Percentiles rank a stretch among this genome's conserved stretches.
Conservation (phyloP, 53 echinoderm and acorn worm genomes). For the Paelopatides confundens region DNA sequence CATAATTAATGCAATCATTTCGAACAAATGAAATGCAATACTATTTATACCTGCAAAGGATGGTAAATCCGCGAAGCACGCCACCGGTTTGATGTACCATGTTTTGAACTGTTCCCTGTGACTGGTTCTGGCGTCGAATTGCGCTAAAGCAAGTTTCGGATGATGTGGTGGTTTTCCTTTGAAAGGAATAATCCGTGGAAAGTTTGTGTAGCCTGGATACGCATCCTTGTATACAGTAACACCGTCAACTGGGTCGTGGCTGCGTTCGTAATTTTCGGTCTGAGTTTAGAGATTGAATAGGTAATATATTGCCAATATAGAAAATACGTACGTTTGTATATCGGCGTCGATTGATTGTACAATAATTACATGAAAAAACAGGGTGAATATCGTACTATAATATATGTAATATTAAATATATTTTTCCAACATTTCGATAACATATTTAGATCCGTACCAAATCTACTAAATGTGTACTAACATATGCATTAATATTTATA, state of each 20-base stretch:
- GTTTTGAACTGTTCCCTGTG: constrained; percentile 89
- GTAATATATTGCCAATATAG: too few relatives aligned
- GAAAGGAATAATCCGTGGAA: constrained; percentile 68
- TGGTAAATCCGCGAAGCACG: constrained; percentile 88
- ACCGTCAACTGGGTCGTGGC: constrained; percentile 70
- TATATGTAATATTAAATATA: too few relatives aligned
- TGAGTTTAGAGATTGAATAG: neutral
- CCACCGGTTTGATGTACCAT: constrained; percentile 77
- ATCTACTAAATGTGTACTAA: too few relatives aligned
- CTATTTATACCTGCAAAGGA: constrained; percentile 83
- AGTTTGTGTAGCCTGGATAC: constrained; percentile 82
- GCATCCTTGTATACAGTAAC: constrained; percentile 83
- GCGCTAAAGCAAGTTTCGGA: constrained; percentile 70
- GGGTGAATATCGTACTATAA: too few relatives aligned
- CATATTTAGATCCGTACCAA: too few relatives aligned
- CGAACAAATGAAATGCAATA: neutral
- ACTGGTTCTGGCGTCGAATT: constrained; percentile 88
- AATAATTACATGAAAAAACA: too few relatives aligned
- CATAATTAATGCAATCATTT: too few relatives aligned
- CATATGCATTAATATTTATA: too few relatives aligned
- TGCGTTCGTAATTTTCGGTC: constrained; percentile 76
- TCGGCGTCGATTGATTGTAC: too few relatives aligned
- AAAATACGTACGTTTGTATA: too few relatives aligned
- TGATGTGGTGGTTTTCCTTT: constrained; percentile 69
- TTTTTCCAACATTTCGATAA: too few relatives aligned